Evolutionary conservation across 2,113 vertebrate genomes (phyloP), one percentile per base, ranked within the genome.

Genomic region (Bagarius yarrelli): DNA sequence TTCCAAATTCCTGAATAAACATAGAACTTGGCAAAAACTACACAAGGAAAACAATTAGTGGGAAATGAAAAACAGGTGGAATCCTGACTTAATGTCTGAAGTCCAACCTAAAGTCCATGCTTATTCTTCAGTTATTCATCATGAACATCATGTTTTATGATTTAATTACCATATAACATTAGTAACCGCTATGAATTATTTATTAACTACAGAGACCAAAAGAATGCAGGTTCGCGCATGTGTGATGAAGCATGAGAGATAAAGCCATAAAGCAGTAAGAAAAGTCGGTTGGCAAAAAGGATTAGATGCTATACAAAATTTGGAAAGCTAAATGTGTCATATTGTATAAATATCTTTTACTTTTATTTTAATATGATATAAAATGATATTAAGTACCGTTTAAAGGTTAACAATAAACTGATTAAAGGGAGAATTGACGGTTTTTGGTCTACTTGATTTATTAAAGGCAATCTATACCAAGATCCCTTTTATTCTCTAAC

Each of bases 1-100:
- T 55, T 27, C 21, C 19, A 72, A 52, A 72, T 73, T 55, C 32
- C 52, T 23, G 50, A 50, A 55, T 34, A 55, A 73, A 55, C 60
- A 63, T 52, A 34, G 1, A 25, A 11, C 25, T 72, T 72, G 69
- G 69, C 69, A 53, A 21, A 47, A 72, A 52, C 16, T 72, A 30
- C 19, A 72, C 0, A 53, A 53, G 50, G 14, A 13, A 21, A 32
- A 60, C 12, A 8, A 3, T 72, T 21, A 3, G 47, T 44, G 36
- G 47, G 50, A 55, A 73, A 73, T 73, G 30, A 34, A 14, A 73
- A 73, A 53, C 70, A 55, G 50, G 27, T 55, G 70, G 50, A 73
- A 73, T 55, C 16, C 23, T 30, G 44, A 15, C n/a, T 1, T 1
- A 32, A 30, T 21, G 27, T 55, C 18, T 55, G 32, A 73, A 53